Evolutionary conservation across 2,888 invertebrate species (phyloP).

Genomic region (Polydesmus complanatus): DNA sequence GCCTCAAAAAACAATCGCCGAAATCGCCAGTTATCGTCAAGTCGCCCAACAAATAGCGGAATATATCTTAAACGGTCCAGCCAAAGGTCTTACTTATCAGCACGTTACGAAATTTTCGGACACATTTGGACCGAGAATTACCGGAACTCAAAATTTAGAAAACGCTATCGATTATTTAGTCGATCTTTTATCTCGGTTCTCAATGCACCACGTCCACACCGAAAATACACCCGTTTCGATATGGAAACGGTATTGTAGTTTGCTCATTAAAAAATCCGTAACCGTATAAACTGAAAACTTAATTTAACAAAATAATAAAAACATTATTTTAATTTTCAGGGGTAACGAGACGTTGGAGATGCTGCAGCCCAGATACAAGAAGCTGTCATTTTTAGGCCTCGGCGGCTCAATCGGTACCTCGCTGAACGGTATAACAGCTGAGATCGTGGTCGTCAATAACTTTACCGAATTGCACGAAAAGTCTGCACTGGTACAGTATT

Average conservation of each 20-base stretch:
- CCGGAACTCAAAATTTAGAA: conserved; percentile 10
- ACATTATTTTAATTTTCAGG: conserved; percentile 15
- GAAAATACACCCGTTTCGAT: conserved; percentile 8
- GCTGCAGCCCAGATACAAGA: conserved; percentile 25
- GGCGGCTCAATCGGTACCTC: conserved; percentile 30
- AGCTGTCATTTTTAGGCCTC: conserved; percentile 28
- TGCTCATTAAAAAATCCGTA: too few relatives aligned
- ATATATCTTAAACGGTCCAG: conserved; percentile 34
- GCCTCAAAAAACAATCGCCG: background rate
- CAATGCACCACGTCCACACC: conserved; percentile 9
- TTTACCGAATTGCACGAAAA: conserved; percentile 32
- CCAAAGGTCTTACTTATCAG: conserved; percentile 43
- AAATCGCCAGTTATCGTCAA: conserved; percentile 10
- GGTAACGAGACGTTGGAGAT: conserved; percentile 28
- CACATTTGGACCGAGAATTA: conserved; percentile 8
- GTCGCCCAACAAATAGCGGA: background rate
- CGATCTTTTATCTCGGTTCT: background rate
- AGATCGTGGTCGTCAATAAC: conserved; percentile 29
- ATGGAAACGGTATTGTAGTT: conserved; percentile 14
- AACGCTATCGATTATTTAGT: conserved; percentile 11
- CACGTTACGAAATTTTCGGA: conserved; percentile 38
- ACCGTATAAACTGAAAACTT: too few relatives aligned
- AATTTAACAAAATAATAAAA: background rate
- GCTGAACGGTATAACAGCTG: conserved; percentile 27
- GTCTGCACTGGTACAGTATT: conserved; percentile 37